Conservation (phyloP, 2,797 vertebrate species). For the Chelidonichthys spinosus region DNA sequence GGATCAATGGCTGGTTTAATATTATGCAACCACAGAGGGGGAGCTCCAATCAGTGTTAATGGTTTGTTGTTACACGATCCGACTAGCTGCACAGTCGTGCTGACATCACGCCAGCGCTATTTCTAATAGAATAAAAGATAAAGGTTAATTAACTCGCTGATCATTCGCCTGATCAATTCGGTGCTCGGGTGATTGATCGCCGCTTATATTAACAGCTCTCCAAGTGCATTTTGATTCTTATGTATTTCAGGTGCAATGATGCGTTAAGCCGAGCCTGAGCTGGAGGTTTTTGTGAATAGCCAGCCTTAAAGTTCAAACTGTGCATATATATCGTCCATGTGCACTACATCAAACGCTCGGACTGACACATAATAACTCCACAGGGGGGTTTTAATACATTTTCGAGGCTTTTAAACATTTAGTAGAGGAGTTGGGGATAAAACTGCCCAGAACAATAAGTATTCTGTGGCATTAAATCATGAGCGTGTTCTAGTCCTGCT, state of each 20-base stretch:
- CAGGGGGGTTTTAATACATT: no score
- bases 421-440: no score
- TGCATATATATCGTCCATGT: no score
- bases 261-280: not conserved
- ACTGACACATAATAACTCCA: no score
- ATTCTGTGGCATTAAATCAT: no score
- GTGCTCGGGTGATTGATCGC: not conserved
- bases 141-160: not conserved
- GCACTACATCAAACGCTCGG: no score
- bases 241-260: not conserved
- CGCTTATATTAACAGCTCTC: not conserved
- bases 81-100: not conserved
- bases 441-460: no score
- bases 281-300: not conserved
- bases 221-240: not conserved
- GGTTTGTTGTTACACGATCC: constrained; percentile 36
- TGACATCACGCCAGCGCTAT: not conserved
- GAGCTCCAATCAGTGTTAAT: constrained; percentile 21
- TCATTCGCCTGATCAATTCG: not conserved
- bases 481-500: no score
- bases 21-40: constrained; percentile 39
- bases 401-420: no score
- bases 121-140: not conserved
- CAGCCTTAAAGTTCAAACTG: no score
- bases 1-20: constrained; percentile 46